Base-by-base conservation (phyloP, 2,797 vertebrate genomes). In the Galagoides demidoff region DNA sequence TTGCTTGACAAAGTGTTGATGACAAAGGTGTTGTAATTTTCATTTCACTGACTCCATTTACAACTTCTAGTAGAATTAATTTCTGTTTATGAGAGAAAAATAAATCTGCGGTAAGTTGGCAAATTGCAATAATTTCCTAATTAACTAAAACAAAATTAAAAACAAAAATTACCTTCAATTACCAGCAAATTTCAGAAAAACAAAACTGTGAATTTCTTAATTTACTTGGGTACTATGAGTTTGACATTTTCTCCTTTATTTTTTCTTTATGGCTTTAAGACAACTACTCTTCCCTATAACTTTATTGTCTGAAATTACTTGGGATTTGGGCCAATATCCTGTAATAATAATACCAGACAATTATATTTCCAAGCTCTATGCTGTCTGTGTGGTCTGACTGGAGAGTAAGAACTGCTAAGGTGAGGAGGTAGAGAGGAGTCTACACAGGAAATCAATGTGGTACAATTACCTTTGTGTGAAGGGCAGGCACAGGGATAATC, bases 51-150 rank as follows among this genome's bases (percentile, higher is more conserved):
- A 93, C 37, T 92, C 90, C 68, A 68, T 92, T 97, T 96, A 91
- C 64, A 95, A 95, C 39, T 85, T 95, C 61, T 78, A 96, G 11
- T 45, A 94, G n/a, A 94, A 83, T 96, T 94, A 85, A 94, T 97
- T 85, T 92, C 74, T 95, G 79, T 95, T 97, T 95, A 88, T 49
- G 57, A 74, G 66, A 81, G 66, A 81, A 95, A 97, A 95, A 83
- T 77, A 95, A 92, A 95, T 94, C 91, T 96, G 77, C 85, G 91
- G 93, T 92, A 77, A 97, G 85, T 95, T 96, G 89, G 86, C 37
- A 96, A 97, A 96, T 96, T 95, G 89, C 45, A 95, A 95, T 95
- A 95, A 96, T 97, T 97, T 97, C 94, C 94, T 82, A 95, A 96
- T 97, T 97, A 97, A 89, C 52, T 63, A 92, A 95, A 92, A 64